Conservation (phyloP, 2,113 vertebrate genomes). For the Charina bottae region DNA sequence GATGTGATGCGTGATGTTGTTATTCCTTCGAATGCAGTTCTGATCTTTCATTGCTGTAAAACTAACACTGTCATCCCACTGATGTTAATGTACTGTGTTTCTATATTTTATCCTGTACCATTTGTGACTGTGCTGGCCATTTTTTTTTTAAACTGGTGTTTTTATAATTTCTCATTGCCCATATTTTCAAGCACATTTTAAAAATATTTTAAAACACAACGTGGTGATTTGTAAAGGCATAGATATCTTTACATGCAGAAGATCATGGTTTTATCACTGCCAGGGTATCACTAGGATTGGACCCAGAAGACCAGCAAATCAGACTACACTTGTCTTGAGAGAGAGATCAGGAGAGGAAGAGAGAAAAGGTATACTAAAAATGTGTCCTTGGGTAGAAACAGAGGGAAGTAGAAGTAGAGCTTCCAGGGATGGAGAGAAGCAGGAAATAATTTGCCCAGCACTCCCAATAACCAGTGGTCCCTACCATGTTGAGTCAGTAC, state of each 20-base stretch:
- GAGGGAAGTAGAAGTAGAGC: neutral
- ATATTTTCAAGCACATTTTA: neutral
- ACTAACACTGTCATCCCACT: neutral
- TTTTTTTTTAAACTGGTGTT: neutral
- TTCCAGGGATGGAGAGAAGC: neutral
- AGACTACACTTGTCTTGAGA: neutral
- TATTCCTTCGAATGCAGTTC: slow-evolving; percentile 34
- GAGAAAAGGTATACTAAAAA: neutral
- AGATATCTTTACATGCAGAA: neutral
- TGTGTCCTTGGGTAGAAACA: neutral
- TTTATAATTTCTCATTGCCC: slow-evolving; percentile 40
- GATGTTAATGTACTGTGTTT: neutral
- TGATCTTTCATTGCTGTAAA: neutral
- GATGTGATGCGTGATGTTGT: slow-evolving; percentile 37
- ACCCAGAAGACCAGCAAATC: neutral
- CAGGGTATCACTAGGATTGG: neutral
- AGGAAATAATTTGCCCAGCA: neutral
- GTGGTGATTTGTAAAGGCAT: neutral
- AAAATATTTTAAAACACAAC: neutral
- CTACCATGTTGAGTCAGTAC: neutral
- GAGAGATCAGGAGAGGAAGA: neutral
- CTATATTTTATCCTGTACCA: slow-evolving; percentile 28
- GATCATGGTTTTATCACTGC: neutral
- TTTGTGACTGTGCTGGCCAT: slow-evolving; percentile 39
- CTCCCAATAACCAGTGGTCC: neutral